Evolutionary conservation across 2,113 vertebrate species (phyloP).

Genomic region (Dasyornis broadbenti): DNA sequence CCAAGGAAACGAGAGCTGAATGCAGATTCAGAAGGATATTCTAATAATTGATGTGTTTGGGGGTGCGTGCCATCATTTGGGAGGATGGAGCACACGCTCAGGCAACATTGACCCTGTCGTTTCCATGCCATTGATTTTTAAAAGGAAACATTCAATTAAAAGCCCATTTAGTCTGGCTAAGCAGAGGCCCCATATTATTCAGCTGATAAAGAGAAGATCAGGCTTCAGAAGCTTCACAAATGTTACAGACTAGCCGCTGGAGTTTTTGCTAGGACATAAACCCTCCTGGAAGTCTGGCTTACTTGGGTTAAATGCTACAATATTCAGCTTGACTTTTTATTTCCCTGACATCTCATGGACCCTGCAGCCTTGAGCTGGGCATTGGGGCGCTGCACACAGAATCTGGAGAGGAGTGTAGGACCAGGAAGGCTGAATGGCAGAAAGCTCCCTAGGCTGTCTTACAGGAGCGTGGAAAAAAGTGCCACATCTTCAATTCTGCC

Average conservation of each 20-base stretch:
- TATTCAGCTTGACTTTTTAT: background rate
- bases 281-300: background rate
- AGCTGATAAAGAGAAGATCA: background rate
- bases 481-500: background rate
- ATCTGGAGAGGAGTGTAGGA: background rate
- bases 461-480: accelerated
- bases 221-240: background rate
- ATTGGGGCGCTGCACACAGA: background rate
- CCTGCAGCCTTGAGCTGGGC: background rate
- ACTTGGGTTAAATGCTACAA: accelerated
- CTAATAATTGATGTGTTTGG: background rate
- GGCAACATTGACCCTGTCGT: background rate
- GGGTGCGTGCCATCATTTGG: background rate
- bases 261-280: background rate
- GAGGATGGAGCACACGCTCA: background rate
- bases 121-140: background rate
- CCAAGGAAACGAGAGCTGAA: background rate
- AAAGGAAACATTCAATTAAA: background rate
- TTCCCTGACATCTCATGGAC: background rate
- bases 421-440: background rate
- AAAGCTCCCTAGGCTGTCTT: background rate
- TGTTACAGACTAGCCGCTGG: background rate
- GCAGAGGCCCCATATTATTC: background rate
- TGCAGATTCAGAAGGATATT: background rate
- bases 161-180: background rate